Conservation (phyloP, 2,797 vertebrate species). For the Agapornis canus region DNA sequence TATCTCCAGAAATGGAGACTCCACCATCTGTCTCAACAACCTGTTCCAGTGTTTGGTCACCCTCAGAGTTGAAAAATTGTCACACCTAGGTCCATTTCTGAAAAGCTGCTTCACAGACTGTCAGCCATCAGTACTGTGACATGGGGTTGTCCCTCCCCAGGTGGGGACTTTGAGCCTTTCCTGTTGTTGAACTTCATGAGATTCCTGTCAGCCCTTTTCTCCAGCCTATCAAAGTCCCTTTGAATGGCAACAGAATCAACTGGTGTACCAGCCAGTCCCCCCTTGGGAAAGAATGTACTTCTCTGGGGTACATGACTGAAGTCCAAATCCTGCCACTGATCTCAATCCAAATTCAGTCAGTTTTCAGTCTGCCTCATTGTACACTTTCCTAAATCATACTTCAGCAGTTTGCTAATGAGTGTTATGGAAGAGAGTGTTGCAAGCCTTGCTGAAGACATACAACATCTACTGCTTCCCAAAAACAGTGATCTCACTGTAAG, state of each 20-base stretch:
- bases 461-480: not conserved
- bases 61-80: not conserved
- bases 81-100: not conserved
- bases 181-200: not conserved
- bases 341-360: not conserved
- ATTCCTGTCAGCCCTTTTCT: not conserved
- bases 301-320: not conserved
- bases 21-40: not conserved
- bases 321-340: not conserved
- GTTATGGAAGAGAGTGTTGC: not conserved
- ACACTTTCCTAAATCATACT: not conserved
- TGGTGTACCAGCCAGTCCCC: not conserved
- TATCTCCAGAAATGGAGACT: not conserved
- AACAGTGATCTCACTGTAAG: not conserved
- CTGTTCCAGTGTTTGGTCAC: not conserved
- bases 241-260: not conserved
- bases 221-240: not conserved
- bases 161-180: not conserved
- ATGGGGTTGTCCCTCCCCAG: not conserved
- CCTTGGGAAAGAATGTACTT: too few species aligned
- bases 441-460: not conserved
- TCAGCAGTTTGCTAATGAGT: not conserved
- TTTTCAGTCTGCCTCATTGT: not conserved
- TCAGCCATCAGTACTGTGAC: not conserved
- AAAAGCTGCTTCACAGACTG: not conserved